Conservation (phyloP, 1,140 invertebrate species). For the Agrypnia vestita region DNA sequence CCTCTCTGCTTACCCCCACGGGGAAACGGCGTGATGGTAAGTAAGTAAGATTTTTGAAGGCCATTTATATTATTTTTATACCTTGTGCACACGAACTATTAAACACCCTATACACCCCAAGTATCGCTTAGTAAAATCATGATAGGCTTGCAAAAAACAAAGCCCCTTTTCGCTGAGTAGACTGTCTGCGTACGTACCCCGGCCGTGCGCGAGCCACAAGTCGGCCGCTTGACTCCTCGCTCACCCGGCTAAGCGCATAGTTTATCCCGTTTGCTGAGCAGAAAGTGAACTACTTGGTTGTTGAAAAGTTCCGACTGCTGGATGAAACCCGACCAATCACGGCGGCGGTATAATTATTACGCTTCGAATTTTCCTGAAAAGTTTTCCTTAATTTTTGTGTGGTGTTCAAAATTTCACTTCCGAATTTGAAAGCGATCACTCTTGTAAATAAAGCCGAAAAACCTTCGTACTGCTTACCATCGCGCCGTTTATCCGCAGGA, state of each 20-base stretch:
- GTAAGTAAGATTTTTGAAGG: no score
- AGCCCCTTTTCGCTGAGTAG: conserved; percentile 56
- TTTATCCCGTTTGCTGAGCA: background rate
- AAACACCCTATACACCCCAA: background rate
- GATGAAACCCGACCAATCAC: conserved; percentile 50
- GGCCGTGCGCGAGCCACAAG: conserved; percentile 39
- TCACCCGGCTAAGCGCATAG: background rate
- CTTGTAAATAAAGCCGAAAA: no score
- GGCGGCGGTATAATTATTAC: background rate
- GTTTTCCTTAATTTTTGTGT: no score
- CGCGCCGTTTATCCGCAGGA: no score
- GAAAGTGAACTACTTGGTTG: conserved; percentile 23
- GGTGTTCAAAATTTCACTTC: no score
- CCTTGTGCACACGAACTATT: background rate
- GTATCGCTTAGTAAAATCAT: conserved; percentile 31
- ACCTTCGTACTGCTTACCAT: no score
- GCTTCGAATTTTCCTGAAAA: no score
- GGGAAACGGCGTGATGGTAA: no score
- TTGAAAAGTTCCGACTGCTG: conserved; percentile 15
- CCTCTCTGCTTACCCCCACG: no score
- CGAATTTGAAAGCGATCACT: no score
- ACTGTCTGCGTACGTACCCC: conserved; percentile 55
- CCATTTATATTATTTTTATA: no score
- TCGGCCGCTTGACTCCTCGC: conserved; percentile 15
- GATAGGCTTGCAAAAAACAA: conserved; percentile 54